Evolutionary conservation across 2,113 vertebrate species (phyloP).

Genomic region (Petroica traversi): DNA sequence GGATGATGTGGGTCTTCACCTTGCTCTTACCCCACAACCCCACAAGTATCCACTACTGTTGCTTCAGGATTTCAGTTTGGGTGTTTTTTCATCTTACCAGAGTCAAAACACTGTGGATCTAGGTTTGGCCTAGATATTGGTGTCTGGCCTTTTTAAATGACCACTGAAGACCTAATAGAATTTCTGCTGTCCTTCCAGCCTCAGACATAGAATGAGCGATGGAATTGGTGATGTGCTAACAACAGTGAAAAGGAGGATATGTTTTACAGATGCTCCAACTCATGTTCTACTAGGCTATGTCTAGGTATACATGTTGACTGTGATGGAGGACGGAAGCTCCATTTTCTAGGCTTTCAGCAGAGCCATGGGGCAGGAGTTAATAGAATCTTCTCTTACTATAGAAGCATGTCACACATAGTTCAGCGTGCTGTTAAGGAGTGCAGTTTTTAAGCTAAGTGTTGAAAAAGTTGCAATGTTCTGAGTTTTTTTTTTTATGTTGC

Average conservation of each 20-base stretch:
- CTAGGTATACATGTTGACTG: neutral
- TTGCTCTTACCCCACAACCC: neutral
- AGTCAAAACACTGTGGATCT: neutral
- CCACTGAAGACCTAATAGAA: neutral
- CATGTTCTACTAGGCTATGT: neutral
- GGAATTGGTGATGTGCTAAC: neutral
- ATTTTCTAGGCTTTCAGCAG: neutral
- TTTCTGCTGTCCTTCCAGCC: neutral
- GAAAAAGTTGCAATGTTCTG: neutral
- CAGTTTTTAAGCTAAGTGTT: neutral
- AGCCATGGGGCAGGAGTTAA: neutral
- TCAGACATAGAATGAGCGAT: accelerated
- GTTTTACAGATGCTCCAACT: neutral
- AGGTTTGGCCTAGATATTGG: neutral
- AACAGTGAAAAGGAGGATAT: neutral
- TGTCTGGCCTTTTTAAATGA: neutral
- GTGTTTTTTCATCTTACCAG: neutral
- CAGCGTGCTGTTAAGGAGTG: neutral
- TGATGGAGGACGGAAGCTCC: neutral
- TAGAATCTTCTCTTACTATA: neutral
- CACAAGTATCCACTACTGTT: neutral
- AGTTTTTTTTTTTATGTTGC: neutral
- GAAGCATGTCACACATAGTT: neutral
- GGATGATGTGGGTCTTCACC: neutral
- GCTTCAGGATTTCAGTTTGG: neutral